Evolutionary conservation across 1,140 invertebrate species (phyloP), one percentile per base, ranked within the genome.

Genomic region (Macrosteles quadrilineatus): DNA sequence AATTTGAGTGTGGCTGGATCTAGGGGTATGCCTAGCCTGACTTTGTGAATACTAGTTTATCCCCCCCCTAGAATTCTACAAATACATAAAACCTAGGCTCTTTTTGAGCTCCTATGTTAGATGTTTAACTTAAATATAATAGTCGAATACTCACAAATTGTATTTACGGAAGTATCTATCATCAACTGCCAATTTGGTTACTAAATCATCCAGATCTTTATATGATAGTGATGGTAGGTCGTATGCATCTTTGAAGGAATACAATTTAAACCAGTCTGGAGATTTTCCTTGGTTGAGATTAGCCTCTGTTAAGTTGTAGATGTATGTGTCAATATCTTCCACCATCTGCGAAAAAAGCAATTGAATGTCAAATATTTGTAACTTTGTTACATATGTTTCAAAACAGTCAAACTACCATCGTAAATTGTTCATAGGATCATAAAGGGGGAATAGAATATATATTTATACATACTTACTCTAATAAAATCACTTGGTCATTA

Each of bases 221-320:
- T 78, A 75, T 25, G 79, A 73, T 12, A 84, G 75, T 68, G 80
- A 75, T 1, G 75, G 12, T 21, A 91, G 73, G 17, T 80, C 81
- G 75, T 87, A 92, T 50, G 83, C 84, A 45, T 87, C 83, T 74
- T 83, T 86, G 70, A 92, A 89, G 6, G 86, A 85, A 75, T 92
- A 93, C 6, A 89, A 82, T 76, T 86, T 82, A 59, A 83, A 86
- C 90, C 91, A 92, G 25, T 81, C 75, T 0, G 90, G 90, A 57
- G 76, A 74, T 69, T 80, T 65, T 9, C 81, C 73, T 0, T 84
- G 82, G 0, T 78, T 78, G n/a, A 83, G 69, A 77, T 95, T 95
- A 0, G 93, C 92, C 78, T 86, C 81, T 0, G 89, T 92, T 0
- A 95, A 75, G 78, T 96, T 92, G 74, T 91, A 88, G 1, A 87